Evolutionary conservation across 2,888 invertebrate species (phyloP).

Genomic region (Ischnus inquisitorius): DNA sequence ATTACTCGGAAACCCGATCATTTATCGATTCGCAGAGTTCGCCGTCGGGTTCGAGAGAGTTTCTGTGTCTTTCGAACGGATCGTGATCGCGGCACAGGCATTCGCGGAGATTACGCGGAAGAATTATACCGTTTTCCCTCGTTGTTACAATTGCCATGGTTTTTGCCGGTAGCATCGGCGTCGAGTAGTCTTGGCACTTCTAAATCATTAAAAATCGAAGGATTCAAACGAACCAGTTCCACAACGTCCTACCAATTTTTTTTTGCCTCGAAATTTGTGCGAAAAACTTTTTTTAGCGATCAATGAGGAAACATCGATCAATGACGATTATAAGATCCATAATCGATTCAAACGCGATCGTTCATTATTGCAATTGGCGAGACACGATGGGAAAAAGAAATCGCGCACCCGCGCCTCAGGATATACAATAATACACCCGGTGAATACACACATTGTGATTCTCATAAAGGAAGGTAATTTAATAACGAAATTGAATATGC

Average conservation of each 20-base stretch:
- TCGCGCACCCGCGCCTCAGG: not conserved
- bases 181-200: no score
- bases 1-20: slow-evolving; percentile 60
- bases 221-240: no score
- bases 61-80: not conserved
- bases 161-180: no score
- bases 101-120: not conserved
- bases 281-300: no score
- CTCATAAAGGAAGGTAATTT: slow-evolving; percentile 71
- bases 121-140: no score
- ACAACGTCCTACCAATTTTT: no score
- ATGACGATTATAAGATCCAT: not conserved
- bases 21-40: slow-evolving; percentile 34
- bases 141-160: no score
- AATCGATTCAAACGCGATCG: not conserved
- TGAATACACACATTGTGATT: slow-evolving; percentile 67
- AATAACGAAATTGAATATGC: slow-evolving; percentile 71
- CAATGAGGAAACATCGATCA: no score
- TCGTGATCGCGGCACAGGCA: slow-evolving; percentile 17
- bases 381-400: not conserved
- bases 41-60: not conserved
- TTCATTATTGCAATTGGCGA: slow-evolving; percentile 22
- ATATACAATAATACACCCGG: not conserved
- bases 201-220: no score
- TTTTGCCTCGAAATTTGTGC: no score